Conservation (phyloP, 2,888 invertebrate genomes). For the Trichogramma evanescens region DNA sequence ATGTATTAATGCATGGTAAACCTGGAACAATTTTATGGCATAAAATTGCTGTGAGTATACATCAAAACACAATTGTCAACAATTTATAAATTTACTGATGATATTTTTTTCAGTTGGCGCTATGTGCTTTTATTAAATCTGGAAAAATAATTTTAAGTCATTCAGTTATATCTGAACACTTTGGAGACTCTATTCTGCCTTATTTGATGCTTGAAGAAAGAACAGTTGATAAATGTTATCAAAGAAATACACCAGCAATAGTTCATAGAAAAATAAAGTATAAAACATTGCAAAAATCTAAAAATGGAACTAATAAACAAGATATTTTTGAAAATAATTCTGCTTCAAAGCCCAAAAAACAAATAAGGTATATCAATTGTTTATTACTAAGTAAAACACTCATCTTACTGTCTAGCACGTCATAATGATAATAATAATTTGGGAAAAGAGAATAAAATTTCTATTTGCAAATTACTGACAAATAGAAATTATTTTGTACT, state of each 20-base stretch:
- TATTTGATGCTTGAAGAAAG: constrained; percentile 29
- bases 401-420: no score
- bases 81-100: background rate
- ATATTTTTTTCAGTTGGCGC: constrained; percentile 32
- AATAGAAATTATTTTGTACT: no score
- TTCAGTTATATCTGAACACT: constrained; percentile 36
- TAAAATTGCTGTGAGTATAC: constrained; percentile 35
- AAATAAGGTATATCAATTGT: constrained; percentile 36
- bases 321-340: constrained; percentile 41
- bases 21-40: constrained; percentile 42
- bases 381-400: background rate
- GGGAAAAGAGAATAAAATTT: no score
- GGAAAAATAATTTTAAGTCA: constrained; percentile 32
- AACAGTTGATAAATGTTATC: constrained; percentile 14
- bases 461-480: no score
- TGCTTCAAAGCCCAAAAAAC: constrained; percentile 38
- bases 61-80: background rate
- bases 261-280: constrained; percentile 44
- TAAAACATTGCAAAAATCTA: constrained; percentile 32
- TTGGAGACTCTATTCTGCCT: constrained; percentile 42
- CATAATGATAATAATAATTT: no score
- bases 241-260: constrained; percentile 36
- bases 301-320: constrained; percentile 35
- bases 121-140: constrained; percentile 40
- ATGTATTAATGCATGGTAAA: constrained; percentile 32